These are phyloP conservation scores for Cherax quadricarinatus DNA, from an alignment of 1,140 invertebrate species.

Conservation along the genomic window DNA sequence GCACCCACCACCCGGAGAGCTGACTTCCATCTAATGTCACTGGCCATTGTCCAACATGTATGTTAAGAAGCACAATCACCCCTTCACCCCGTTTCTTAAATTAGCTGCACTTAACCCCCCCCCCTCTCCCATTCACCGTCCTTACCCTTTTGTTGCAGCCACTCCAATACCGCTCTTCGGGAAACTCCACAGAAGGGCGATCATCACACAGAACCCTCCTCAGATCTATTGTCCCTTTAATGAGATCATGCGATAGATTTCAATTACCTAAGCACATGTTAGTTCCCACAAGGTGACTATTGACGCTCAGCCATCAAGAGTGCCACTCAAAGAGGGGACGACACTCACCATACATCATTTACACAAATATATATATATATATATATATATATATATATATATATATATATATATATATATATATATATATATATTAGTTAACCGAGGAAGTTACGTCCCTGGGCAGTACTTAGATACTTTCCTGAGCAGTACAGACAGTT, in stretches of 20 bases:
- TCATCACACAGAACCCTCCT: neutral
- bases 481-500: too few species aligned
- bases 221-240: slow-evolving; percentile 54
- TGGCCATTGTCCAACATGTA: slow-evolving; percentile 60
- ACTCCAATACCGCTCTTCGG: slow-evolving; percentile 44
- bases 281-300: slow-evolving; percentile 56
- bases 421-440: too few species aligned
- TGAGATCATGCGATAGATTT: slow-evolving; percentile 70
- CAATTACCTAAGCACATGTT: slow-evolving; percentile 60
- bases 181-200: neutral
- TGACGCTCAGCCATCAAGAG: slow-evolving; percentile 31
- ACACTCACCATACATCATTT: slow-evolving; percentile 52
- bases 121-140: neutral
- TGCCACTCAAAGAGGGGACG: slow-evolving; percentile 48
- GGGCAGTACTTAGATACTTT: too few species aligned
- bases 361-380: slow-evolving; percentile 42
- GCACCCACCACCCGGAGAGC: neutral
- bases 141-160: neutral
- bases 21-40: slow-evolving; percentile 55
- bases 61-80: slow-evolving; percentile 61
- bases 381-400: too few species aligned
- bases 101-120: slow-evolving; percentile 37
- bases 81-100: slow-evolving; percentile 3
- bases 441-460: too few species aligned
- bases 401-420: too few species aligned